These are phyloP conservation scores for Pterophyllum scalare DNA, from an alignment of 2,113 vertebrate species.

Conservation along the genomic window DNA sequence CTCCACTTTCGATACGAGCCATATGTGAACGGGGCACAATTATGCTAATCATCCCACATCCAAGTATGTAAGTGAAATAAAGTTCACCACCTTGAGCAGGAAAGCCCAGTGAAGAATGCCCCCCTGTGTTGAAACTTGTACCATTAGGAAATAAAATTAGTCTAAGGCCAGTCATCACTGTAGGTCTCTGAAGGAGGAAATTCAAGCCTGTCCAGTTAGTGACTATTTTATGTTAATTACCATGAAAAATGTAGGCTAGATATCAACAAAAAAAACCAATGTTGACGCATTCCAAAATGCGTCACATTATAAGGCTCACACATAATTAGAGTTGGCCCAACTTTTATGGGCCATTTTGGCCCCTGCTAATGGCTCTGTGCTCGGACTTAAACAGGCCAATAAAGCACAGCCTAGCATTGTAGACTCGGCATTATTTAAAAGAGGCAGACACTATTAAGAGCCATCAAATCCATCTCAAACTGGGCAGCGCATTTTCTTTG, in stretches of 20 bases:
- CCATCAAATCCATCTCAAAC: slow-evolving; percentile 76
- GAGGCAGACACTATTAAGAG: slow-evolving; percentile 78
- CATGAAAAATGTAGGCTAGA: slow-evolving; percentile 48
- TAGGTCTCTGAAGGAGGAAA: slow-evolving; percentile 58
- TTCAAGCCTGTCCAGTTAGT: slow-evolving; percentile 56
- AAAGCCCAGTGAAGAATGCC: slow-evolving; percentile 49
- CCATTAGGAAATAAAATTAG: slow-evolving; percentile 59
- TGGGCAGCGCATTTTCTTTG: slow-evolving; percentile 58
- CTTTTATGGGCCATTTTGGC: slow-evolving; percentile 80
- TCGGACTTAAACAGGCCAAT: slow-evolving; percentile 81
- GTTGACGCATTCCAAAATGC: slow-evolving; percentile 64
- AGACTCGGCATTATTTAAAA: slow-evolving; percentile 68
- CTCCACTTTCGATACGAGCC: slow-evolving; percentile 70
- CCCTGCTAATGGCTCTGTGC: slow-evolving; percentile 75
- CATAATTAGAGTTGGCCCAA: slow-evolving; percentile 78
- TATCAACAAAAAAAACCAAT: slow-evolving; percentile 50
- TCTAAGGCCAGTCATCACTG: slow-evolving; percentile 47
- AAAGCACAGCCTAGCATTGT: slow-evolving; percentile 68
- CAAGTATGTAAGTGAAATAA: slow-evolving; percentile 71
- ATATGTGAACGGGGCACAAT: slow-evolving; percentile 77
- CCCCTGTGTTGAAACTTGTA: slow-evolving; percentile 39
- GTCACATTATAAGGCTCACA: slow-evolving; percentile 65
- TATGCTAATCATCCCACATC: slow-evolving; percentile 76
- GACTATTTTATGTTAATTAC: slow-evolving; percentile 68
- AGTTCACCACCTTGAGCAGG: slow-evolving; percentile 72